A percentile compares a stretch with the other conserved stretches of the same genome.
These are phyloP conservation scores for Champsocephalus esox DNA, from an alignment of 2,797 vertebrate species.

Conservation along the genomic window DNA sequence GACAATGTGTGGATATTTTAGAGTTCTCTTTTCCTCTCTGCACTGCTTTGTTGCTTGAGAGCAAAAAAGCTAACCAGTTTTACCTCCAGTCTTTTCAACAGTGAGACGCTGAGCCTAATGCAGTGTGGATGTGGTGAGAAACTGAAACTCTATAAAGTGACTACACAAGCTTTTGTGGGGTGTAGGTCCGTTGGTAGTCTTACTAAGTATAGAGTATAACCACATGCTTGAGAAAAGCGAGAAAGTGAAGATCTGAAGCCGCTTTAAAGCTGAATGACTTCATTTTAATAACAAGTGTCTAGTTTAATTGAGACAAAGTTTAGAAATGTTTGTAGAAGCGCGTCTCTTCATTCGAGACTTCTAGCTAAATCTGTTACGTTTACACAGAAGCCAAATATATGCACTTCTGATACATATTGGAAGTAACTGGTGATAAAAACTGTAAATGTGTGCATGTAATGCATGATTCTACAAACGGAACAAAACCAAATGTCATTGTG, in stretches of 20 bases:
- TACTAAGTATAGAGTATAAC: not conserved
- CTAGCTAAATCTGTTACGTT: constrained; percentile 31
- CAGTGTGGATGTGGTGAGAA: constrained; percentile 5
- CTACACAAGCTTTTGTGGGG: not conserved
- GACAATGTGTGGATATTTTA: not conserved
- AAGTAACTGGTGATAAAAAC: constrained; percentile 18
- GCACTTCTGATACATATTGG: constrained; percentile 34
- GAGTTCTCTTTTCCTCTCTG: constrained; percentile 1
- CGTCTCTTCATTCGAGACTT: constrained; percentile 16
- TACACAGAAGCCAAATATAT: constrained; percentile 27
- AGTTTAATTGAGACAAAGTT: constrained; percentile 13
- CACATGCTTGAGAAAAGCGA: not conserved
- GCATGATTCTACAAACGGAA: constrained; percentile 22
- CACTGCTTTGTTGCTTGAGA: not conserved
- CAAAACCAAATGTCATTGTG: constrained; percentile 2
- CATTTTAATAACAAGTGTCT: constrained; percentile 16
- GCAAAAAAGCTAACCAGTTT: not conserved
- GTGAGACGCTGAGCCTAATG: constrained; percentile 5
- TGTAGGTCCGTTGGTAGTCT: constrained; percentile 7
- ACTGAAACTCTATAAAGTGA: not conserved
- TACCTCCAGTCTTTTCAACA: not conserved
- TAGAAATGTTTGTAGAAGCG: constrained; percentile 24
- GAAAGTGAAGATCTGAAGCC: constrained; percentile 5
- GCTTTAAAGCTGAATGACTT: not conserved
- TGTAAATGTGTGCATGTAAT: constrained; percentile 18